Evolutionary conservation across 2,113 vertebrate species (phyloP), one percentile per base, ranked within the genome.

Genomic region (Osmerus mordax): DNA sequence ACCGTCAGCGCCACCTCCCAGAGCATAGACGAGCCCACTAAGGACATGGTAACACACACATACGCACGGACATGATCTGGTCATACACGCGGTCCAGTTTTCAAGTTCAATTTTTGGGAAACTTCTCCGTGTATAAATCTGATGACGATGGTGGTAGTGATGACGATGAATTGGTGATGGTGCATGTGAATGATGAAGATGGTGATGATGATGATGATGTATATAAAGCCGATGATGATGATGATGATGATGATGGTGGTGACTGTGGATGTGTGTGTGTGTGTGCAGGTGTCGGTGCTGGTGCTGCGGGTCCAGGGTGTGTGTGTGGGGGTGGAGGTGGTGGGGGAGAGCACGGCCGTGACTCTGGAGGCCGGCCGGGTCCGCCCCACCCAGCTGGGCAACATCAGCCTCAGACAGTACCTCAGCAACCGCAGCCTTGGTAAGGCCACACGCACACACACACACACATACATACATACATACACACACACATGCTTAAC

Each of bases 1-100:
- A 94, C 92, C 0, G 84, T 94, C 81, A 99, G 97, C n/a, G 94
- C 95, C 16, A 88, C 94, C 69, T 98, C 97, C 67, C 96, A 98
- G 85, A 94, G 93, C 86, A 92, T 90, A 29, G 96, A 93, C 2
- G 96, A 98, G 23, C 89, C 89, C 73, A 91, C 81, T 68, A 94
- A 95, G 89, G 97, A 98, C 78, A 84, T 92, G 87, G 97, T 98
- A 92, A 93, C 84, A 19, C 9, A n/a, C 32, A 62, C 59, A 52
- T 23, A 23, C 58, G 23, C 59, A 62, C 69, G 51, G 25, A 3
- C 25, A 2, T 28, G 25, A 28, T 28, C 25, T 8, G 16, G 32
- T 51, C 67, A 69, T 53, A 69, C 54, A 70, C 25, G 59, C 32
- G 14, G 54, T 5, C 41, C 1, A 47, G 41, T 47, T 47, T 47